Evolutionary conservation across 1,140 invertebrate species (phyloP), one percentile per base, ranked within the genome.

Genomic region (Zaprionus camerounensis): DNA sequence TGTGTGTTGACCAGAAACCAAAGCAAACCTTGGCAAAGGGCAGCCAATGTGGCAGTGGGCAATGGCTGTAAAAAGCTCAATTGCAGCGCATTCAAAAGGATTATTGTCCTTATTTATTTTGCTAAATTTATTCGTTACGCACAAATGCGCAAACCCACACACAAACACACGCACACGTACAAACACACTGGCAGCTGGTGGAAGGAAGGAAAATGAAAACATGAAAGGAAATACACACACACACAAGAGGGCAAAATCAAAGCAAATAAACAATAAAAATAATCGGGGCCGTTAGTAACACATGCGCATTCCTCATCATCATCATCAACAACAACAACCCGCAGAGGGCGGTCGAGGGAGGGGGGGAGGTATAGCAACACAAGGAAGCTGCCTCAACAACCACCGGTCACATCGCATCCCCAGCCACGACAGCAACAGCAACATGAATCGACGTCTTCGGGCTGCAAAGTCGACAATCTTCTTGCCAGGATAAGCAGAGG

Each of bases 51-150:
- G 49, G 41, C 46, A 66, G 72, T 65, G 59, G 68, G 67, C 58
- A 79, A 84, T 78, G 81, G 79, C 86, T 90, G 79, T 90, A 85
- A 90, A 90, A 86, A 90, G 85, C 86, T 85, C 85, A 90, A 90
- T 90, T 90, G 85, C 81, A 90, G 85, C 90, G 82, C 81, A 90
- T 90, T 90, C 76, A 90, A 90, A 88, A 88, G 85, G 85, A 90
- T 90, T 90, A 90, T 85, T 90, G 86, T 91, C 82, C 85, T 85
- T 90, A 90, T 90, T 90, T 90, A 91, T 91, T 85, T 90, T 85
- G 81, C 81, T 85, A 90, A 90, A 90, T 90, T 90, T 90, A 90
- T 90, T 90, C 86, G 86, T 90, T 90, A 90, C 85, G 85, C 81
- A 90, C 81, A 90, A 90, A 82, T 90, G 85, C 70, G 73, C 85